Base-by-base conservation (phyloP, 2,888 invertebrate species). In the Mesorhabditis spiculigera region DNA sequence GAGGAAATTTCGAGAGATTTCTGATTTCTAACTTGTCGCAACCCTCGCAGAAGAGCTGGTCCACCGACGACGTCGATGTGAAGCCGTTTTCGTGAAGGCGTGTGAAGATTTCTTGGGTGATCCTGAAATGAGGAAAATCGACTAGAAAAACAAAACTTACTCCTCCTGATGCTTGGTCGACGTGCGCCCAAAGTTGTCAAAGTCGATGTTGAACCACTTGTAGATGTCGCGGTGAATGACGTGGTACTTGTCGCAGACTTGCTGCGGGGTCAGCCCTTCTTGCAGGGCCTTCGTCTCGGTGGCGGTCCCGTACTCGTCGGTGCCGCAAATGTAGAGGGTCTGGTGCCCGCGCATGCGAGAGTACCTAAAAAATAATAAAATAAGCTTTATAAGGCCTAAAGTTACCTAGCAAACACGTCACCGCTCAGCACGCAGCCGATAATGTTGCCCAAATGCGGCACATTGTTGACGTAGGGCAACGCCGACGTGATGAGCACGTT, bases 241-340 rank as follows among this genome's bases (percentile, higher is more conserved):
- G 87, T 92, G 93, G 87, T 95, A 99, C 87, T 97, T 97, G 77
- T 88, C 88, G 69, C 85, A 85, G 16, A 85, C 76, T 63, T 77
- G 74, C 43, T 68, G 44, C 4, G 78, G 78, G 1, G 77, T 78
- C 28, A 72, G 62, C 16, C 75, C 75, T 66, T 78, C 78, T 71
- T 77, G 77, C 13, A 78, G 70, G 8, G 78, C 78, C 90, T 98
- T 98, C 4, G 96, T 96, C 88, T 98, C 98, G 0, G 98, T 99
- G 0, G 98, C 97, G 0, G 98, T 98, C 5, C 98, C 98, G 86
- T 98, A 98, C 86, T 98, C 98, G 86, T 98, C 98, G 0, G 98
- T 98, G 0, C 98, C 98, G 84, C 93, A 92, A 67, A 98, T 90
- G 81, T 90, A 94, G 16, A 98, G 87, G 0, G 93, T 92, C 86